Base-by-base conservation (phyloP, 2,888 invertebrate species). In the Itoplectis maculator region DNA sequence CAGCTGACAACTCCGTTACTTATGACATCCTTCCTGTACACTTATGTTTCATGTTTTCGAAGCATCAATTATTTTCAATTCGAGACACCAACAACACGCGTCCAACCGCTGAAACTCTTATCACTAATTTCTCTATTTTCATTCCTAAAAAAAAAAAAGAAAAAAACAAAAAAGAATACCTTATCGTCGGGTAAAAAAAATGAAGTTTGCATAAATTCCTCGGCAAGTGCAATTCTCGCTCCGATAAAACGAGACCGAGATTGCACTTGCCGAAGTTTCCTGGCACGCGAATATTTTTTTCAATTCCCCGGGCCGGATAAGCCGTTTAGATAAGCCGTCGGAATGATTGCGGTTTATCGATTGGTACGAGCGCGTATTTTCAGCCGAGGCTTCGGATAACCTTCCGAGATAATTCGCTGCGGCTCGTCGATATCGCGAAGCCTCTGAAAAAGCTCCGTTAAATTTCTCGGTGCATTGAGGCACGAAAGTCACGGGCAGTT, bases 1-100 rank as follows among this genome's bases (percentile, higher is more conserved):
- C 76, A 82, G 68, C 72, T 68, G 82, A 77, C 76, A 54, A 54
- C 76, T 18, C 79, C 82, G 82, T 82, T 82, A 82, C 72, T 79
- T 76, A 73, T 79, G 49, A 79, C 82, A 82, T 82, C 82, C 82
- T 82, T 82, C 82, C 82, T 79, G 54, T 72, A 76, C 75, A 78
- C 63, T 78, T 79, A 45, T 79, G 42, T 76, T 70, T 18, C 56
- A 29, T 75, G 54, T 75, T 54, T 73, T 49, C 63, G 49, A 49
- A 59, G 72, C 82, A 63, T 80, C 79, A 80, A 83, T 79, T 83
- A 77, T 83, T 73, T 69, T 69, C 73, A 73, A 77, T 73, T 76
- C 54, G n/a, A 68, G 13, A 56, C 13, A 59, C 35, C n/a, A 59
- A 8, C 35, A 59, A 42, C 13, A 42, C 42, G 13, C 8, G 13